These are phyloP conservation scores for Microtus oregoni DNA, from an alignment of 2,113 vertebrate genomes.

Conservation along the genomic window DNA sequence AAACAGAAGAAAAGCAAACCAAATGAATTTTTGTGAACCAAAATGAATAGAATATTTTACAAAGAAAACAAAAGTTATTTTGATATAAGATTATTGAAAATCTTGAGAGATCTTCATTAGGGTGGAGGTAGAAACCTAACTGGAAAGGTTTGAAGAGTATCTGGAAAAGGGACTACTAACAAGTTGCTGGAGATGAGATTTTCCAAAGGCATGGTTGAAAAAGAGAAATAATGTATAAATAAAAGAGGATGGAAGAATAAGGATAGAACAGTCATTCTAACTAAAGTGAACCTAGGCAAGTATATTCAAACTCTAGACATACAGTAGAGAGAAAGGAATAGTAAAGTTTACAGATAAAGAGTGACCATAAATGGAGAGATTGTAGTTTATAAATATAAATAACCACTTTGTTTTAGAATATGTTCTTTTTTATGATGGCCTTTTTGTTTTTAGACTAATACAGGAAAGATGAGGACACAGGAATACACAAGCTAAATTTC, in stretches of 20 bases:
- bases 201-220: constrained; percentile 21
- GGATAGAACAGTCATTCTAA: neutral
- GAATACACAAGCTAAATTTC: neutral
- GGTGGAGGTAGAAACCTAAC: neutral
- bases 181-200: neutral
- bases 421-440: too few species aligned
- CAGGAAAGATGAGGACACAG: neutral
- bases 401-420: neutral
- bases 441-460: neutral
- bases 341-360: neutral
- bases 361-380: neutral
- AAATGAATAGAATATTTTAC: neutral
- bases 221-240: too few species aligned
- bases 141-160: neutral
- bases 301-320: neutral
- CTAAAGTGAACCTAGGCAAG: neutral
- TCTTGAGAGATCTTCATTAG: neutral
- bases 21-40: neutral
- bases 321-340: neutral
- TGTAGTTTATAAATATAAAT: neutral
- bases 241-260: neutral
- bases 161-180: neutral
- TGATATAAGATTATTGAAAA: neutral
- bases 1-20: neutral
- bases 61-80: neutral